Evolutionary conservation across 2,113 vertebrate genomes (phyloP).

Genomic region (Marmota monax): DNA sequence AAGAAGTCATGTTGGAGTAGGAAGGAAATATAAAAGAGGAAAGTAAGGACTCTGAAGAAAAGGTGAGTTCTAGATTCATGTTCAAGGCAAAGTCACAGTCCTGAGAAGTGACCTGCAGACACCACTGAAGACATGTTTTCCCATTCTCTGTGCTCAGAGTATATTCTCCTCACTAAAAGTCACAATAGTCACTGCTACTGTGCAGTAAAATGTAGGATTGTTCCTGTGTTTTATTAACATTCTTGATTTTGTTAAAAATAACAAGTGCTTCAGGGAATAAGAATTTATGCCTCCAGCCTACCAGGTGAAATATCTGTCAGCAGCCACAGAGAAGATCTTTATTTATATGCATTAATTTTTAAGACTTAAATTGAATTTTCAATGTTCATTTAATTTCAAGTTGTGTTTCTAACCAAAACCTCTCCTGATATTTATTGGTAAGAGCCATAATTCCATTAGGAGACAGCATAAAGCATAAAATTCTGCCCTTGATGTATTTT

Average conservation of each 20-base stretch:
- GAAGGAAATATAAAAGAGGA: not conserved
- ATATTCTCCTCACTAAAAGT: not conserved
- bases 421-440: slow-evolving; percentile 53
- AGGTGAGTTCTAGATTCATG: not conserved
- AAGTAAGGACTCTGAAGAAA: not conserved
- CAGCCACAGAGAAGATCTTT: slow-evolving; percentile 15
- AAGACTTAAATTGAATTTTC: slow-evolving; percentile 46
- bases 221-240: not conserved
- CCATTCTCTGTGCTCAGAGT: not conserved
- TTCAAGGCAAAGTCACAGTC: not conserved
- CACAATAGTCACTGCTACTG: not conserved
- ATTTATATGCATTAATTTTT: slow-evolving; percentile 26
- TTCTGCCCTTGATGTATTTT: slow-evolving; percentile 32
- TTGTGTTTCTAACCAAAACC: slow-evolving; percentile 13
- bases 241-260: slow-evolving; percentile 30
- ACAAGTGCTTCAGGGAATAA: not conserved
- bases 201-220: not conserved
- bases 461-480: slow-evolving; percentile 26
- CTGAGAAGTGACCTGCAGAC: not conserved
- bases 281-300: not conserved
- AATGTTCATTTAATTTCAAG: slow-evolving; percentile 49
- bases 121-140: not conserved
- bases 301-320: not conserved
- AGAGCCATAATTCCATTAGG: slow-evolving; percentile 1
- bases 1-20: not conserved